These are phyloP conservation scores for Chionis minor DNA, from an alignment of 2,113 vertebrate genomes.

Conservation along the genomic window DNA sequence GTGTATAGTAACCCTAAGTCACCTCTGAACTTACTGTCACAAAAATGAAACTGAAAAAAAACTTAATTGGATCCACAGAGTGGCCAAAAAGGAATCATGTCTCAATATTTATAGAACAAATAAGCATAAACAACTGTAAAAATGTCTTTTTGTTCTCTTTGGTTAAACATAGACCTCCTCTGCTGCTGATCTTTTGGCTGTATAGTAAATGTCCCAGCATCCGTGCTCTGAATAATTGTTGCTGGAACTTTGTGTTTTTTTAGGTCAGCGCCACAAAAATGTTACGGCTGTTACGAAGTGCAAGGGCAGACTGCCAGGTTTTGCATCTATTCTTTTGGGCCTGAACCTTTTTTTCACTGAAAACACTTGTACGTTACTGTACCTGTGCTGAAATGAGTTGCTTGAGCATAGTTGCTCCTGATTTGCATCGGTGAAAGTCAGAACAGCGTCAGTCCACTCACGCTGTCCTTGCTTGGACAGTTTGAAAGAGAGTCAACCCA, in stretches of 20 bases:
- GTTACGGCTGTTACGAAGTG: accelerated
- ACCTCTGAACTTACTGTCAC: not conserved
- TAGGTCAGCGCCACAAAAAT: not conserved
- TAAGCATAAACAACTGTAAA: conserved; percentile 12
- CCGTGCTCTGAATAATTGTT: not conserved
- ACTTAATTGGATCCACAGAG: not conserved
- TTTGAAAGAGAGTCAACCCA: not conserved
- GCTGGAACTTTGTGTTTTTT: not conserved
- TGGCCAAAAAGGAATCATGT: not conserved
- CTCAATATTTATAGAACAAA: conserved; percentile 2
- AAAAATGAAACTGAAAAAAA: conserved; percentile 26
- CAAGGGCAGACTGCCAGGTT: not conserved
- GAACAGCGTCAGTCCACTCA: not conserved
- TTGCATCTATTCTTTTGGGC: not conserved
- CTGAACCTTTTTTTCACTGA: not conserved
- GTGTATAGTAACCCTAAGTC: not conserved
- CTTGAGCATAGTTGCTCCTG: not conserved
- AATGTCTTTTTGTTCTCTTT: not conserved
- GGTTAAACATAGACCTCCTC: not conserved
- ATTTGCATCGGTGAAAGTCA: not conserved
- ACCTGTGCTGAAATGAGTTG: not conserved
- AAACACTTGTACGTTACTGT: not conserved
- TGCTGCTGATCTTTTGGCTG: not conserved
- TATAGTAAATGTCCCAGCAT: not conserved
- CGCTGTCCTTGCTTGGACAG: not conserved